These are phyloP conservation scores for Ophiothrix spiculata DNA, from an alignment of 35 echinoderm and acorn worm genomes.

Conservation along the genomic window DNA sequence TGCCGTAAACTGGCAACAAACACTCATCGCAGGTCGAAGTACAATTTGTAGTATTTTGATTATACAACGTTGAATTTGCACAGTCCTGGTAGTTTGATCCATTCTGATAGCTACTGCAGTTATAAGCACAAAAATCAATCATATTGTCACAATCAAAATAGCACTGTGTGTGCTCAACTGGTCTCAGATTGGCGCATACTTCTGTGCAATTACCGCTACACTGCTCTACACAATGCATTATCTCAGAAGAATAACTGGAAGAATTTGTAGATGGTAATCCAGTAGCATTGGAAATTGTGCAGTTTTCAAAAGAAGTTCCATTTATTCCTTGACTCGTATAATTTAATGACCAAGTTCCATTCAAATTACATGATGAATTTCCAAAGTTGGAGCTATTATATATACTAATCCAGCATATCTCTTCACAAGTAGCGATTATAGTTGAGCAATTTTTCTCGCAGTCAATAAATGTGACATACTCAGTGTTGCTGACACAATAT, in stretches of 20 bases:
- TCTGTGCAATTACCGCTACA: constrained; percentile 1
- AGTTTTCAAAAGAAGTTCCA: constrained; percentile 2
- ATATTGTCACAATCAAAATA: constrained; percentile 13
- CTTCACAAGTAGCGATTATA: not conserved
- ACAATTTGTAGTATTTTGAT: constrained; percentile 11
- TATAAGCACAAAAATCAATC: not conserved
- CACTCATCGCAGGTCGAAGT: constrained; percentile 4
- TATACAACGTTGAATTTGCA: too few relatives aligned
- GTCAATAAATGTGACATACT: too few relatives aligned
- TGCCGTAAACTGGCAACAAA: not conserved
- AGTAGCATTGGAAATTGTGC: too few relatives aligned
- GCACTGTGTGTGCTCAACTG: constrained; percentile 10
- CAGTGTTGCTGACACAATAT: too few relatives aligned
- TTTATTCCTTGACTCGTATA: not conserved
- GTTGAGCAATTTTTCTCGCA: too few relatives aligned
- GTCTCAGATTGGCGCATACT: constrained; percentile 12
- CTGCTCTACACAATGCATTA: not conserved
- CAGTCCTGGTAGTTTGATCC: not conserved
- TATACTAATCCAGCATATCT: not conserved
- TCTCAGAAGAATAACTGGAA: not conserved
- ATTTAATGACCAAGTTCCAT: not conserved
- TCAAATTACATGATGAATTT: not conserved
- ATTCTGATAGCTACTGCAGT: constrained; percentile 3
- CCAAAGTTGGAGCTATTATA: not conserved
- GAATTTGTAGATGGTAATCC: too few relatives aligned